A percentile compares a stretch with the other conserved stretches of the same genome.
Evolutionary conservation across 2,113 vertebrate genomes (phyloP).

Genomic region (Vidua macroura): DNA sequence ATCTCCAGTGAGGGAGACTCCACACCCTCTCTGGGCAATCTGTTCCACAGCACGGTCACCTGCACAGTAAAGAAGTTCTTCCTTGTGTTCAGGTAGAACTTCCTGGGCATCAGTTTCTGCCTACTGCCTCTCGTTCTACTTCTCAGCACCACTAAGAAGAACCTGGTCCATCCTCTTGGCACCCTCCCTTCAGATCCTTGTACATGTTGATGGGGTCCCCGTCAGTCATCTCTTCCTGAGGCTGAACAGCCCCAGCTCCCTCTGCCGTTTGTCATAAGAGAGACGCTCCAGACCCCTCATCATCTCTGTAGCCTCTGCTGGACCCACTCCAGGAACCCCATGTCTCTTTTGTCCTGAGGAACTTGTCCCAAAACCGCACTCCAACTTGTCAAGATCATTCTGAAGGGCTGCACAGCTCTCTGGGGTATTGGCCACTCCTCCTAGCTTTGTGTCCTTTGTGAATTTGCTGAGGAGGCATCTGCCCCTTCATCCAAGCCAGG

Average conservation of each 20-base stretch:
- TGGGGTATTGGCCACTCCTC: accelerated
- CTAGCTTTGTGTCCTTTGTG: not conserved
- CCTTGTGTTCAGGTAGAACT: not conserved
- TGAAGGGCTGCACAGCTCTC: not conserved
- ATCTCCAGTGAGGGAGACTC: not conserved
- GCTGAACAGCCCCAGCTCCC: not conserved
- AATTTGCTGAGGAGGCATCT: not conserved
- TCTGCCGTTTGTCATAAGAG: not conserved
- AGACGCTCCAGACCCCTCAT: not conserved
- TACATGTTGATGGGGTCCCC: too few relatives aligned
- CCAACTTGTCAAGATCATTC: accelerated
- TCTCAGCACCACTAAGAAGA: not conserved
- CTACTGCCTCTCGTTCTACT: not conserved
- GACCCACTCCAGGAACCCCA: not conserved
- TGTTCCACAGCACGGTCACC: accelerated
- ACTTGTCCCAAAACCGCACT: not conserved
- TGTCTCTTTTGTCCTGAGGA: not conserved
- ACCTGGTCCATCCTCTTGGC: too few relatives aligned
- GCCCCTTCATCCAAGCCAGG: not conserved
- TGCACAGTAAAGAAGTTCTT: not conserved
- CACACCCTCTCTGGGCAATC: not conserved
- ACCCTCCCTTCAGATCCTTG: not conserved
- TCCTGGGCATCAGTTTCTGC: not conserved
- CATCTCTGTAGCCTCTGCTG: not conserved
- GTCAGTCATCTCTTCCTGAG: not conserved